Base-by-base conservation (phyloP, 2,888 invertebrate genomes). In the Cephus nigrinus region DNA sequence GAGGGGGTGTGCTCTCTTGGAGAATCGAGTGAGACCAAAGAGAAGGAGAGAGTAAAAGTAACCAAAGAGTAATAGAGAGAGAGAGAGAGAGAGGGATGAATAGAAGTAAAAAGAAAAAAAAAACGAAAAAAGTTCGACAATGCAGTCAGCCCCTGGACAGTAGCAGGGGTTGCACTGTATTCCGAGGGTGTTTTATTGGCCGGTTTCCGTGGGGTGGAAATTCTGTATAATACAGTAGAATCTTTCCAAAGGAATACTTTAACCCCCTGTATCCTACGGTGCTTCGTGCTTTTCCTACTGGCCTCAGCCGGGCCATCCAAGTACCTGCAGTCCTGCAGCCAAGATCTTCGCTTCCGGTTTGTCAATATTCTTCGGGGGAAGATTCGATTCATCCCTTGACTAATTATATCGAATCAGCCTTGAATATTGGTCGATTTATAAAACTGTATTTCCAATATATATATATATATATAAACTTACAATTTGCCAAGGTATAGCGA, bases 171-270 rank as follows among this genome's bases (percentile, higher is more conserved):
- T 82, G 82, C 84, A 82, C 79, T 79, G 82, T 85, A 83, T 84
- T 55, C 84, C 85, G 87, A 86, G 88, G 88, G 86, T 90, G 88
- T 88, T 91, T 90, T 91, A 91, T 91, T 91, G 89, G 90, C 88
- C 85, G 90, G 88, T 89, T 90, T 91, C 91, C 91, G 90, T 90
- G 86, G 91, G 90, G 88, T 89, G 85, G 86, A 88, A 86, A 87
- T 87, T 86, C 82, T 80, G 83, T 83, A 84, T 84, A 85, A 84
- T 85, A 81, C 83, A 83, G 78, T 55, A 82, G 83, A 82, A 85
- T 84, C 82, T 86, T 74, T 74, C 32, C 30, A 36, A 74, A 55
- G 15, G 74, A 36, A 74, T 74, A 33, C 35, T 74, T 74, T 35
- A 74, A 74, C 74, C 74, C 74, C 33, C 74, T 74, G 35, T 30